These are phyloP conservation scores for Neosalanx taihuensis DNA, from an alignment of 2,797 vertebrate species.

Conservation along the genomic window DNA sequence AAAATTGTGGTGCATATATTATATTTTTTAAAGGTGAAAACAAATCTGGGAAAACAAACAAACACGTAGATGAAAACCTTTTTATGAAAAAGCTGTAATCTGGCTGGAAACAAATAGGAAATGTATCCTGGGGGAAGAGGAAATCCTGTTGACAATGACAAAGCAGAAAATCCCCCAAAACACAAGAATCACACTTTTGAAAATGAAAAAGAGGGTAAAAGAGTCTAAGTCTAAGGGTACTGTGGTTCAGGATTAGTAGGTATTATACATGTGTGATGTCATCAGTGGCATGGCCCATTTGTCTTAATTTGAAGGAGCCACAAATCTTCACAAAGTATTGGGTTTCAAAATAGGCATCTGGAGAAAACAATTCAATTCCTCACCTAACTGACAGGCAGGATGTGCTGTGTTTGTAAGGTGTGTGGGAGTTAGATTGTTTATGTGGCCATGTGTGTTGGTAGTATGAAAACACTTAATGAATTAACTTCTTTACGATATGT, in stretches of 20 bases:
- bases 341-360: conserved; percentile 13
- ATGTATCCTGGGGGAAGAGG: conserved; percentile 45
- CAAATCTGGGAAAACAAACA: conserved; percentile 36
- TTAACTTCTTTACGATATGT: background rate
- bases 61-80: too few species aligned
- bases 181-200: conserved; percentile 44
- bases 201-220: conserved; percentile 40
- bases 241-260: too few species aligned
- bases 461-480: background rate
- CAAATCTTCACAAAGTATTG: background rate
- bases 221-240: background rate
- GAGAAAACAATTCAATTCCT: conserved; percentile 13
- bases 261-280: background rate
- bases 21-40: background rate
- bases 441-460: background rate
- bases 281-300: background rate
- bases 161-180: conserved; percentile 55
- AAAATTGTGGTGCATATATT: too few species aligned
- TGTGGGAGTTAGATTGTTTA: background rate
- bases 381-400: background rate
- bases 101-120: conserved; percentile 50
- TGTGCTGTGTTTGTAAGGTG: background rate
- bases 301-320: background rate
- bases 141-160: conserved; percentile 70
- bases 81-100: conserved; percentile 13